Base-by-base conservation (phyloP, 1,140 invertebrate genomes). In the Drosophila nasuta region DNA sequence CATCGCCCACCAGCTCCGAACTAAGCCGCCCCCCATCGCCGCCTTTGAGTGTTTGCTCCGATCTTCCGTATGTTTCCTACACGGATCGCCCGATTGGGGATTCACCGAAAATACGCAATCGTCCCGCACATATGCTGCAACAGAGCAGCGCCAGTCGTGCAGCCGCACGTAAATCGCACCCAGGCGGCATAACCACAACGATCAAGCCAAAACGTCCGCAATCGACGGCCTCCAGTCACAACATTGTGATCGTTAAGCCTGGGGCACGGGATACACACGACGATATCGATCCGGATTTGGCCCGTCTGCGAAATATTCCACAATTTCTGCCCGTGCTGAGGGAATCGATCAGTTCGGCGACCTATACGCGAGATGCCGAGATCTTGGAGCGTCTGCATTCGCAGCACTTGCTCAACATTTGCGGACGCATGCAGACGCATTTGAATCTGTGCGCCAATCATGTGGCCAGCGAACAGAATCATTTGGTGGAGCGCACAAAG, bases 11-110 rank as follows among this genome's bases (percentile, higher is more conserved):
- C 3, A 77, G 75, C 41, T 90, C 88, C 0, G 91, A 92, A 33
- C 57, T 92, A 25, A 91, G 91, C 56, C 69, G 91, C 0, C 96
- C 96, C 62, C 96, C 94, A 1, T 97, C 96, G 13, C 97, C 97
- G 1, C 96, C 97, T 3, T 96, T 97, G 0, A 98, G 97, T 82
- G 95, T 98, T 33, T 98, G 97, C 91, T 96, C 96, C 0, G 98
- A 99, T 92, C 94, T 98, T 66, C 98, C 98, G 0, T 99, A 98
- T 88, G 97, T 98, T 83, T 98, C 97, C 1, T 98, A 98, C 77
- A 98, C 97, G 0, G 98, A 98, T 91, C 94, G 97, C 74, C 97
- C 97, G 5, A 98, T 98, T 74, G 97, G 97, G 79, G 95, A 97
- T 92, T 97, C 96, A 5, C 96, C 96, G 25, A 96, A 97, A 91